These are phyloP conservation scores for Hiodon alosoides DNA, from an alignment of 2,113 vertebrate genomes.

Conservation along the genomic window DNA sequence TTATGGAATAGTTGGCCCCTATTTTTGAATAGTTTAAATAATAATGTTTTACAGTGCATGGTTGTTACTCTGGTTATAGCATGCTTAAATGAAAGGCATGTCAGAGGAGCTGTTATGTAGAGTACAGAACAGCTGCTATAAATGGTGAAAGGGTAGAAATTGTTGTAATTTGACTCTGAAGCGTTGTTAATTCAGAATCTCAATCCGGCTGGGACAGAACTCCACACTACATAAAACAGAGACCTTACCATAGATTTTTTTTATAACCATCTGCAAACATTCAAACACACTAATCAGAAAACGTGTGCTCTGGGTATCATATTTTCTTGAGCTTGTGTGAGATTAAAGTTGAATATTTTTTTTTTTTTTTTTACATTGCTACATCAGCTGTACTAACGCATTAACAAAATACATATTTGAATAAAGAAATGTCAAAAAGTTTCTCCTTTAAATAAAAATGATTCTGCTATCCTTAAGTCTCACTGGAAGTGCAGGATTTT, in stretches of 20 bases:
- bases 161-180: too few species aligned
- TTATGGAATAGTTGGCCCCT: neutral
- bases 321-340: neutral
- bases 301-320: neutral
- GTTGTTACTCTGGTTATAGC: too few species aligned
- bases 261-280: neutral
- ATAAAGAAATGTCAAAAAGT: conserved; percentile 9
- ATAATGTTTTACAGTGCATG: too few species aligned
- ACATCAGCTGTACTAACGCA: conserved; percentile 53
- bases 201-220: too few species aligned
- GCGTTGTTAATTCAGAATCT: too few species aligned
- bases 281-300: neutral
- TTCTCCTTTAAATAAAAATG: conserved; percentile 11
- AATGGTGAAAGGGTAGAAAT: too few species aligned
- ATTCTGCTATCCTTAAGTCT: conserved; percentile 7
- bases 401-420: conserved; percentile 39
- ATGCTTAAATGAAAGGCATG: too few species aligned
- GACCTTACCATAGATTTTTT: too few species aligned
- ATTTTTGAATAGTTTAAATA: neutral
- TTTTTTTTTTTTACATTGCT: conserved; percentile 55
- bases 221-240: too few species aligned
- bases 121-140: too few species aligned
- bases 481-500: conserved; percentile 24
- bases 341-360: conserved; percentile 21
- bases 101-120: too few species aligned